phyloP scores from a whole-genome alignment of 2,113 vertebrate genomes.

The Phyllostomus discolor region DNA sequence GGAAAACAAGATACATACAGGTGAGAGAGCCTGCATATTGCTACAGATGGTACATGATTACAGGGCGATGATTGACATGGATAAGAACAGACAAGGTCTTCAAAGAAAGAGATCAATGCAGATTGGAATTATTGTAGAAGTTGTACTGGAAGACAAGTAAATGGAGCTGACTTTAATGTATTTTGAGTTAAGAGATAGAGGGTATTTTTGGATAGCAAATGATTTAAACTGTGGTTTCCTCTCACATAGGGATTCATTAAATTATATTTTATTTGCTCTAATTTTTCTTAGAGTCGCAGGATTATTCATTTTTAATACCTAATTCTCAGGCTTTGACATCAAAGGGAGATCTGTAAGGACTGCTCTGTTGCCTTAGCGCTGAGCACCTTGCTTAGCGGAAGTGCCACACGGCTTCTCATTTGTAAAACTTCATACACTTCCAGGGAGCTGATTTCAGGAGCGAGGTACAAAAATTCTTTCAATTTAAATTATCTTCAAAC shows the following conservation, averaged over 20 bases:
- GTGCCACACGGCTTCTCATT: slow-evolving; percentile 48
- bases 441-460: slow-evolving; percentile 37
- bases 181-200: slow-evolving; percentile 4
- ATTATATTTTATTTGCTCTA: slow-evolving; percentile 64
- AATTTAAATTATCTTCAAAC: slow-evolving; percentile 74
- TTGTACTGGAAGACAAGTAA: not conserved
- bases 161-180: slow-evolving; percentile 9
- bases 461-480: slow-evolving; percentile 70
- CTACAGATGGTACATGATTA: not conserved
- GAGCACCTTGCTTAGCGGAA: slow-evolving; percentile 34
- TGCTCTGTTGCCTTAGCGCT: slow-evolving; percentile 31
- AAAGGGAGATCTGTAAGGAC: slow-evolving; percentile 62
- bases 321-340: slow-evolving; percentile 69
- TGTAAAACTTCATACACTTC: slow-evolving; percentile 68
- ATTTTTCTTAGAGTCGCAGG: slow-evolving; percentile 61
- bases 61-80: slow-evolving; percentile 9
- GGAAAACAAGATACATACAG: not conserved
- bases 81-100: not conserved
- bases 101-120: not conserved
- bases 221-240: slow-evolving; percentile 71
- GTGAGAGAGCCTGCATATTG: not conserved
- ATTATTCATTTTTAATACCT: slow-evolving; percentile 73
- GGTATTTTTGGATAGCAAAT: slow-evolving; percentile 61
- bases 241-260: slow-evolving; percentile 71
- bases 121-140: not conserved